phyloP scores from a whole-genome alignment of 2,797 vertebrate genomes.

The Huso huso region DNA sequence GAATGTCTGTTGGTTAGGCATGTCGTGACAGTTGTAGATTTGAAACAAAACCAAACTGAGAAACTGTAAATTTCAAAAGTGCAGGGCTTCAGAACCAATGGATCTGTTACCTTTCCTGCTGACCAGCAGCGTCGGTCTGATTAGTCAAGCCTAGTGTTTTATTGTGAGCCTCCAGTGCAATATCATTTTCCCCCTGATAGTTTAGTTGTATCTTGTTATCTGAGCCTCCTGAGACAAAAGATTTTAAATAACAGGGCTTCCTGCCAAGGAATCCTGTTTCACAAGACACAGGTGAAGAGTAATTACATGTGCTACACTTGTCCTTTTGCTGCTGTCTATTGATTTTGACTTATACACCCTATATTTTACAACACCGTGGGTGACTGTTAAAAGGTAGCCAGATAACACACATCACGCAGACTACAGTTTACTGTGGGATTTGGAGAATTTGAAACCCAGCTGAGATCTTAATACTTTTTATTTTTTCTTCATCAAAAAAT shows the following conservation, averaged over 20 bases:
- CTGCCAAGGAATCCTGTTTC: conserved; percentile 1
- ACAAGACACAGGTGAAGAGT: background rate
- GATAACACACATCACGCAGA: background rate
- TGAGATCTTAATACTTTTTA: no score
- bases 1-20: background rate
- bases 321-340: background rate
- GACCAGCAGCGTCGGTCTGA: background rate
- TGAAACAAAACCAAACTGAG: no score
- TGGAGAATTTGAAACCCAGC: background rate
- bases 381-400: background rate
- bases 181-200: background rate
- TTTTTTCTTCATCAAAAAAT: background rate
- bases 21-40: background rate
- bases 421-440: background rate
- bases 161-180: background rate
- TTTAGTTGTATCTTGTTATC: conserved; percentile 1
- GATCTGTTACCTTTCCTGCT: background rate
- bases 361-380: background rate
- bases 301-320: background rate
- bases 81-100: background rate
- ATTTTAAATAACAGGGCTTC: background rate
- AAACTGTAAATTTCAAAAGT: background rate
- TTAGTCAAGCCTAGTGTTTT: background rate
- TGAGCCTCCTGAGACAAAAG: background rate
- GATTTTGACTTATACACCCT: background rate